Evolutionary conservation across 1,140 invertebrate genomes (phyloP), one percentile per base, ranked within the genome.

Genomic region (Tribolium madens): DNA sequence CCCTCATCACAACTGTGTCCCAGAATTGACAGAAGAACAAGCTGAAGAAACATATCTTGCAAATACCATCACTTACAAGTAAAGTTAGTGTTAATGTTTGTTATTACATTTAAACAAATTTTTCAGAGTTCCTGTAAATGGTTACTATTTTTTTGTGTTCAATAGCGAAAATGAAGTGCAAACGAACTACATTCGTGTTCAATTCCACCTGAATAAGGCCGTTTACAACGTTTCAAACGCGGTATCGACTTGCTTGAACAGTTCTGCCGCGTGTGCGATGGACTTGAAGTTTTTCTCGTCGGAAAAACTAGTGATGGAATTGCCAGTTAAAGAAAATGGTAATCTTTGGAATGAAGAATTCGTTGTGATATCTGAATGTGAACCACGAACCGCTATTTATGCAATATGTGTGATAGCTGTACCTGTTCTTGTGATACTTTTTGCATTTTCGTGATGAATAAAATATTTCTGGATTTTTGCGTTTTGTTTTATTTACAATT

Each of bases 71-170:
- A 91, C 91, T 10, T 92, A 92, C 80, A 90, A 88, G 91, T 91
- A 84, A 81, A 7, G 0, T 7, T 47, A 13, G 9, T n/a, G 2
- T 17, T 57, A 71, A 2, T 18, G 2, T 14, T 46, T n/a, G 1
- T 57, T 57, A 9, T 42, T n/a, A n/a, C n/a, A n/a, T n/a, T n/a
- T n/a, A n/a, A n/a, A n/a, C n/a, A n/a, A 47, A 15, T 33, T 47
- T 47, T 79, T 77, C 80, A 91, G 90, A 76, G 90, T 94, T 0
- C 91, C 92, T 42, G 87, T 87, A 0, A 92, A 93, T 79, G 93
- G 92, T 14, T 94, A 94, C 82, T 94, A 94, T 78, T 94, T 94
- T 85, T 94, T 95, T 84, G 91, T 95, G 0, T 94, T 94, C 87
- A 93, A 92, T 81, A 94, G 92, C 10, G 93, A 94, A 83, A 95